These are phyloP conservation scores for Trichoplusia ni DNA, from an alignment of 1,140 invertebrate species.

Conservation along the genomic window DNA sequence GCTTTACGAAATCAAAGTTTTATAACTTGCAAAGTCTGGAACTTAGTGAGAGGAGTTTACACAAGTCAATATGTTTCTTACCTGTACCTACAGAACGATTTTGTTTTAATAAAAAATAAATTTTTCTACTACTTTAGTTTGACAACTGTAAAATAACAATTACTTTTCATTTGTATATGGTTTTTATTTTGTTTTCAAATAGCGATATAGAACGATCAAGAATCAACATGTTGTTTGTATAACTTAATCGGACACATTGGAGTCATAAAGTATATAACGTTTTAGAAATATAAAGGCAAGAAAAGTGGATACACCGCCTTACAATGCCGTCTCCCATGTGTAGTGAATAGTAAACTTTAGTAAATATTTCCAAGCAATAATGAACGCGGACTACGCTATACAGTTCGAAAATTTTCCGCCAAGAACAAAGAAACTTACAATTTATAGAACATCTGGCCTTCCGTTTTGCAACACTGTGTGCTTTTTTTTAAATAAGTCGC, in stretches of 20 bases:
- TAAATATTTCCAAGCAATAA: slow-evolving; percentile 16
- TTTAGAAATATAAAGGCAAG: no score
- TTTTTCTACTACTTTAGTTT: no score
- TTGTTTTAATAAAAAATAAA: no score
- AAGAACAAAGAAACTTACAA: slow-evolving; percentile 28
- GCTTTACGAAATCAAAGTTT: neutral
- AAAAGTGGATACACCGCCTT: neutral
- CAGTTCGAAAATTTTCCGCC: slow-evolving; percentile 1
- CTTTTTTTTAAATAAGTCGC: slow-evolving; percentile 13
- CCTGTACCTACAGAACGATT: no score
- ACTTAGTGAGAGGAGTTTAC: neutral
- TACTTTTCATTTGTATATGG: no score
- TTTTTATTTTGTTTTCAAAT: no score
- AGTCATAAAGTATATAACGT: no score
- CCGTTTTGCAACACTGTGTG: slow-evolving; percentile 4
- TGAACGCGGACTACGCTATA: slow-evolving; percentile 8
- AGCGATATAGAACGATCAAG: no score
- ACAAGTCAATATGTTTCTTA: no score
- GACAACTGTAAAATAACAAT: no score
- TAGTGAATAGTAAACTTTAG: slow-evolving; percentile 19
- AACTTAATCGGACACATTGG: no score
- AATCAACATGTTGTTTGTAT: no score
- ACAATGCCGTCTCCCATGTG: slow-evolving; percentile 1
- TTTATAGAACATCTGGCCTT: slow-evolving; percentile 23
- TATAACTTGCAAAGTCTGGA: neutral